These are phyloP conservation scores for Abrostola triplasia DNA, from an alignment of 2,888 invertebrate genomes.

Conservation along the genomic window DNA sequence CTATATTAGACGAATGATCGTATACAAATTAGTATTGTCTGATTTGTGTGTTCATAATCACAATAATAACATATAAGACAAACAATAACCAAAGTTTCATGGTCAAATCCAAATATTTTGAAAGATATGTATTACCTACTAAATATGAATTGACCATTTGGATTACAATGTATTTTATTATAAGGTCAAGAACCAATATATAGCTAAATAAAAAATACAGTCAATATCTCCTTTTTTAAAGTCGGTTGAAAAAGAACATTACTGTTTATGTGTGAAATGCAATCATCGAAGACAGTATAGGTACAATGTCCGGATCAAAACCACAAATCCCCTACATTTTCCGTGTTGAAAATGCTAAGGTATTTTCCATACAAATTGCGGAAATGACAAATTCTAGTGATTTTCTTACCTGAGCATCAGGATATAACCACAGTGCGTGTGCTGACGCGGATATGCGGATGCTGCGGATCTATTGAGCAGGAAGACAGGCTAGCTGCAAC, in stretches of 20 bases:
- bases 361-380: conserved; percentile 30
- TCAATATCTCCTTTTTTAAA: no score
- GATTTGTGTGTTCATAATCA: conserved; percentile 16
- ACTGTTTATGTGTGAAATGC: not conserved
- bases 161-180: no score
- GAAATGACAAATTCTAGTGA: conserved; percentile 39
- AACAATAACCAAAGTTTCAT: conserved; percentile 14
- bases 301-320: conserved; percentile 6
- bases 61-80: conserved; percentile 13
- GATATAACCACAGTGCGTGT: conserved; percentile 40
- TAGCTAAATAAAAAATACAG: no score
- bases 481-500: conserved; percentile 34
- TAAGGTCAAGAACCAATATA: not conserved
- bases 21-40: conserved; percentile 25
- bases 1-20: conserved; percentile 22
- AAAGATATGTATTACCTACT: no score
- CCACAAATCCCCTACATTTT: conserved; percentile 16
- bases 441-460: conserved; percentile 36
- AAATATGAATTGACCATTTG: no score
- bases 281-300: not conserved
- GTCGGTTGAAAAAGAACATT: no score
- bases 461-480: conserved; percentile 31
- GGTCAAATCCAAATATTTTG: no score
- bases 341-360: not conserved
- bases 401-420: conserved; percentile 37